Conservation (phyloP, 2,113 vertebrate genomes). For the Stegostoma tigrinum region DNA sequence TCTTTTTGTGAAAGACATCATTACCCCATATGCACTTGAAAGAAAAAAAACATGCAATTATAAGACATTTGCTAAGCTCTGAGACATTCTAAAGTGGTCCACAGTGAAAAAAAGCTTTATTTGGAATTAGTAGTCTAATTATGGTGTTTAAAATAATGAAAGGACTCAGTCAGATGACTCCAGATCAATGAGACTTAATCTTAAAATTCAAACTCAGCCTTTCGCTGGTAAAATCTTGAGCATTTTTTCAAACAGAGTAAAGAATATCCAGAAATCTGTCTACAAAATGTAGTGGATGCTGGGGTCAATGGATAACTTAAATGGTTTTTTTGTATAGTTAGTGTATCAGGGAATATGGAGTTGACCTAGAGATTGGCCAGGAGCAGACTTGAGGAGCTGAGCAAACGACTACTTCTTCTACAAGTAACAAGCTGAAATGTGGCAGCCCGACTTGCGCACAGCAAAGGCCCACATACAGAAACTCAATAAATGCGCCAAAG, state of each 20-base stretch:
- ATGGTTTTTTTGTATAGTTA: background rate
- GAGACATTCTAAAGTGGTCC: background rate
- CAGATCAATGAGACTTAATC: background rate
- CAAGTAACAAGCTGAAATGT: background rate
- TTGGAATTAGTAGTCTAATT: background rate
- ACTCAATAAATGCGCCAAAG: background rate
- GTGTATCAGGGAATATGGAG: background rate
- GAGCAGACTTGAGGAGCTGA: background rate
- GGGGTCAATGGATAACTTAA: no score
- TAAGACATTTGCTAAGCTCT: background rate
- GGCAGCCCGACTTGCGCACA: background rate
- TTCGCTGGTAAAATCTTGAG: background rate
- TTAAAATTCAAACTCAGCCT: background rate
- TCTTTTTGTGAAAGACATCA: background rate
- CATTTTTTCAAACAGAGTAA: background rate
- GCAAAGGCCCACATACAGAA: background rate
- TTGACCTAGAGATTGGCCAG: background rate
- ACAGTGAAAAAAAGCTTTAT: background rate
- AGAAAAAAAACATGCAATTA: background rate
- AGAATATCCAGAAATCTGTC: background rate
- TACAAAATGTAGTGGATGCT: no score
- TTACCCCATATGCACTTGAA: background rate
- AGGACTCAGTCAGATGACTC: background rate
- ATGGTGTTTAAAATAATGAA: background rate
- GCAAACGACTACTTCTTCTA: background rate